Evolutionary conservation across 1,140 invertebrate genomes (phyloP), one percentile per base, ranked within the genome.

Genomic region (Drosophila novamexicana): DNA sequence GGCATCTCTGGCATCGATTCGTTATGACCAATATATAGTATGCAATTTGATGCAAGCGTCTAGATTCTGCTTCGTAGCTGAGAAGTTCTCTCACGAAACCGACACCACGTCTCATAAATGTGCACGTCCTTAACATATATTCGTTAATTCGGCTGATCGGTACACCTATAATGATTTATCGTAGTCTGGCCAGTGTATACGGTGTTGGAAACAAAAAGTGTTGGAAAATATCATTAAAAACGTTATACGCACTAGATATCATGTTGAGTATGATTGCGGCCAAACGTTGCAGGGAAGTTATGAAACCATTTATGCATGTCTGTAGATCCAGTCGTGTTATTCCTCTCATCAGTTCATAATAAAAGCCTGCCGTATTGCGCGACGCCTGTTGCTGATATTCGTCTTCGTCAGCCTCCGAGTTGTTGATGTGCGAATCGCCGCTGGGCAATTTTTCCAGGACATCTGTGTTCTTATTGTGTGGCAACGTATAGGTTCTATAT

Each of bases 341-440:
- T 29, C 22, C 22, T 5, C 2, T 5, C 22, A 29, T 29, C 22
- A 29, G 22, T 29, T 29, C 22, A 5, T 29, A 5, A 29, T 29
- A 29, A 29, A 29, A 29, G 3, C 0, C 4, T 29, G 4, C 22
- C 22, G 22, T 4, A 29, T 29, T 29, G 22, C 22, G 22, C 3
- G 22, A 29, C 22, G 22, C 22, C 4, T 5, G 22, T 29, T 29
- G 22, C 22, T 29, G 22, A 5, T 29, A 5, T 29, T 4, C 22
- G 22, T 29, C 18, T 1, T 18, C 22, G 4, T 29, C 22, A 29
- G 22, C 0, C 4, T 29, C 22, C 22, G 4, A 29, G 9, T 14
- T 32, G 18, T 59, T 47, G 1, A 12, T 47, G 6, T 36, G 47
- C 16, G 36, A 63, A 9, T 63, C 61, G 16, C 47, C 47, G 4